Evolutionary conservation across 2,797 vertebrate genomes (phyloP), one percentile per base, ranked within the genome.

Genomic region (Oryzias dopingdopingensis): DNA sequence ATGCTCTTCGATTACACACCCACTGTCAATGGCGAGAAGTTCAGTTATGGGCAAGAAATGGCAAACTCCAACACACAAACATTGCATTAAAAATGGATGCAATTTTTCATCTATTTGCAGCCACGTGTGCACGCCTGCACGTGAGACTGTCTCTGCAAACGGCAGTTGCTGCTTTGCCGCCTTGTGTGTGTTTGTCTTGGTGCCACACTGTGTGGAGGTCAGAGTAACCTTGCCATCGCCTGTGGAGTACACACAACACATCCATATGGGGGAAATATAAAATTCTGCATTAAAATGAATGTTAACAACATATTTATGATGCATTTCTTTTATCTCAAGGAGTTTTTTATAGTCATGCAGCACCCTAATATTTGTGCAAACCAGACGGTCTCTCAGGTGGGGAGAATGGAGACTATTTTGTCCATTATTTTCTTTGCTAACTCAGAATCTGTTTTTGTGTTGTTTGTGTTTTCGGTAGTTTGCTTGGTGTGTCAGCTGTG

Each of bases 201-300:
- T 44, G 22, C 56, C 46, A 14, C 52, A 12, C 32, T 29, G 41
- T 52, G 60, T 53, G 62, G 49, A 79, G 79, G 79, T 80, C 78
- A 69, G 32, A 17, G 54, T 79, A 75, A 86, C 82, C 80, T 87
- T 87, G 82, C 52, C 47, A 46, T 52, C 18, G 50, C 42, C 71
- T 71, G 63, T 70, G 67, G 65, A 81, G 75, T 68, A 70, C 62
- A 73, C 53, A 59, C 50, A 65, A 56, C 42, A 68, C 51, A 50
- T 2, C 5, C 14, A 42, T 15, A 6, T 54, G 54, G 70, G 65
- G 42, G 59, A 72, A 55, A 59, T 42, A 7, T 29, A 2, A 58
- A 16, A 24, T 16, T 15, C 8, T 14, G 24, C 24, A 48, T 52
- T 58, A 3, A 53, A 45, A 50, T 54, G 23, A 12, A 67, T 16